A percentile compares a stretch with the other conserved stretches of the same genome.
phyloP scores from a whole-genome alignment of 2,888 invertebrate species.

The Sclerodermus sp. region DNA sequence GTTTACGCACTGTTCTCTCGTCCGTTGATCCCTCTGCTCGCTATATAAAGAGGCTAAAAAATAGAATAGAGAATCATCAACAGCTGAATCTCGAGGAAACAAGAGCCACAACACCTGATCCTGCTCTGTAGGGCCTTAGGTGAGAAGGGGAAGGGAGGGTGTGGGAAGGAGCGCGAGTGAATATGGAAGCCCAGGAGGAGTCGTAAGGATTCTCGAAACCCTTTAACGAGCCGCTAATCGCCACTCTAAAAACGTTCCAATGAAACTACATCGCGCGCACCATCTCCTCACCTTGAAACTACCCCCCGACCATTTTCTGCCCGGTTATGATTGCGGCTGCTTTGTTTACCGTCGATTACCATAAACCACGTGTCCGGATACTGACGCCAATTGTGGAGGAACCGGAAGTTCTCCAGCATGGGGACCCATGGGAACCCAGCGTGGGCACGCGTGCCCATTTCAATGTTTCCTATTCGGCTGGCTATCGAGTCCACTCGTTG shows the following conservation, averaged over 20 bases:
- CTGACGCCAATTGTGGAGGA: too few relatives aligned
- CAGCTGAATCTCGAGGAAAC: slow-evolving; percentile 46
- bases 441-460: too few relatives aligned
- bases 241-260: slow-evolving; percentile 32
- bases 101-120: slow-evolving; percentile 38
- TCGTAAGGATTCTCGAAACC: background rate
- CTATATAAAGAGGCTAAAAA: background rate
- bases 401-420: too few relatives aligned
- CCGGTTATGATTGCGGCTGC: background rate
- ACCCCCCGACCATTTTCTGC: background rate
- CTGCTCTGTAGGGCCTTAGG: slow-evolving; percentile 14
- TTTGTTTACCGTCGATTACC: slow-evolving; percentile 5
- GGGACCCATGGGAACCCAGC: too few relatives aligned
- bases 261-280: slow-evolving; percentile 6
- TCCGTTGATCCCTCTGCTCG: too few relatives aligned
- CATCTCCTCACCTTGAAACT: slow-evolving; percentile 1
- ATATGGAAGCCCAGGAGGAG: slow-evolving; percentile 6
- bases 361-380: too few relatives aligned
- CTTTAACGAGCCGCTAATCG: slow-evolving; percentile 14
- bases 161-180: background rate
- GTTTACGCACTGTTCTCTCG: too few relatives aligned
- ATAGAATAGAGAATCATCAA: slow-evolving; percentile 13
- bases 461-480: too few relatives aligned
- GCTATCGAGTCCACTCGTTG: too few relatives aligned
- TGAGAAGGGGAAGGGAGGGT: slow-evolving; percentile 8